Percentiles rank a stretch among this genome's conserved stretches.
Conservation (phyloP, 1,140 invertebrate species). For the Penaeus japonicus region DNA sequence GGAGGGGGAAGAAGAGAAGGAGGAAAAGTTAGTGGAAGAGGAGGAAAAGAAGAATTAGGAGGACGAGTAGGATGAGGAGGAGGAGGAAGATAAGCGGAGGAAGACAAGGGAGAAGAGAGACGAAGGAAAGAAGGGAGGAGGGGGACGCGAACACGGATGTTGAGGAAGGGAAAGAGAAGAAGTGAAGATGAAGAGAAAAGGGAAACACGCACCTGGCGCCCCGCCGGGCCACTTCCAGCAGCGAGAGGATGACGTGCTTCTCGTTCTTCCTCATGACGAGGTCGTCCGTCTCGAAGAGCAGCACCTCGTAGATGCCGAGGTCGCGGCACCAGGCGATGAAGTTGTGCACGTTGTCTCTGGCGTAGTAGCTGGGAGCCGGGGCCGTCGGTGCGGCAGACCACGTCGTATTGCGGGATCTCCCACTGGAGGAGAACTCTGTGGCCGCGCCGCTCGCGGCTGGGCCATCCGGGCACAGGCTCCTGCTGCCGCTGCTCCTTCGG, state of each 20-base stretch:
- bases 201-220: conserved; percentile 73
- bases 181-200: too few species aligned
- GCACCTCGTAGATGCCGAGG: conserved; percentile 86
- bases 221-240: conserved; percentile 88
- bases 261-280: conserved; percentile 95
- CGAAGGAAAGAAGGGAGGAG: too few species aligned
- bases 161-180: too few species aligned
- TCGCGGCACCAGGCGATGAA: conserved; percentile 90
- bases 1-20: too few species aligned
- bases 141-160: too few species aligned
- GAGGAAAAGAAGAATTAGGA: too few species aligned
- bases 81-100: too few species aligned
- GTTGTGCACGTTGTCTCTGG: conserved; percentile 96
- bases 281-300: conserved; percentile 96
- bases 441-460: conserved; percentile 52
- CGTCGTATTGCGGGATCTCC: conserved; percentile 60
- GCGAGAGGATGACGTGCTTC: conserved; percentile 91
- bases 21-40: too few species aligned
- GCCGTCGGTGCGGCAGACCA: conserved; percentile 61
- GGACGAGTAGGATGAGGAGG: too few species aligned
- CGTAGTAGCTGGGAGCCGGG: conserved; percentile 92
- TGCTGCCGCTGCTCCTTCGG: conserved; percentile 68
- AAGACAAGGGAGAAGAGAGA: too few species aligned
- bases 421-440: conserved; percentile 61
- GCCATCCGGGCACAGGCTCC: neutral